Evolutionary conservation across 2,888 invertebrate genomes (phyloP).

Genomic region (Serrognathus titanus): DNA sequence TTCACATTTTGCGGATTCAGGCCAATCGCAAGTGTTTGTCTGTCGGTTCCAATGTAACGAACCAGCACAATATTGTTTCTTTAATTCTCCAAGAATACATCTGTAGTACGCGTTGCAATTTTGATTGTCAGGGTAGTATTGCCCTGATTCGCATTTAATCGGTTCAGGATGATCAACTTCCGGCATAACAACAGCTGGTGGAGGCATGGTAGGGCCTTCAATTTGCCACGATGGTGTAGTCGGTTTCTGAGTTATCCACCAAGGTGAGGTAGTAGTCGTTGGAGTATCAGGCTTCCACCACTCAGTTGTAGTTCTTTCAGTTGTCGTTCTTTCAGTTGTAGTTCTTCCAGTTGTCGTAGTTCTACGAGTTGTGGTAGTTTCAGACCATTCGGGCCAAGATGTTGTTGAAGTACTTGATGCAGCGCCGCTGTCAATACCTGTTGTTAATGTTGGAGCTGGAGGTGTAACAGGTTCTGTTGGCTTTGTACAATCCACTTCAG

Average conservation of each 20-base stretch:
- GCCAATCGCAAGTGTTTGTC: constrained; percentile 76
- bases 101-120: constrained; percentile 76
- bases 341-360: constrained; percentile 40
- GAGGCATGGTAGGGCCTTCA: constrained; percentile 40
- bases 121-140: constrained; percentile 58
- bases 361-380: constrained; percentile 20
- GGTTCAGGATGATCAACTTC: constrained; percentile 43
- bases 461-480: constrained; percentile 74
- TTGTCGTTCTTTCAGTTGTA: constrained; percentile 32
- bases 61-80: constrained; percentile 71
- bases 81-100: constrained; percentile 70
- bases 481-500: constrained; percentile 61
- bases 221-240: constrained; percentile 10
- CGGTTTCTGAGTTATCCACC: constrained; percentile 14
- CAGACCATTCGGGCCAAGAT: constrained; percentile 13
- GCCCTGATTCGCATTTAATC: constrained; percentile 47
- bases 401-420: constrained; percentile 23
- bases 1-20: constrained; percentile 65
- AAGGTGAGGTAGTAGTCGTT: constrained; percentile 18
- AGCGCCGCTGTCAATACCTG: constrained; percentile 59
- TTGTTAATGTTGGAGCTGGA: constrained; percentile 69
- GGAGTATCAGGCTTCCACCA: constrained; percentile 24
- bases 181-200: constrained; percentile 51
- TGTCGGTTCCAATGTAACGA: constrained; percentile 76
- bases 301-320: constrained; percentile 27